Percentiles rank a stretch among this genome's conserved stretches.
Conservation (phyloP, 2,113 vertebrate genomes). For the Morphnarchus princeps region DNA sequence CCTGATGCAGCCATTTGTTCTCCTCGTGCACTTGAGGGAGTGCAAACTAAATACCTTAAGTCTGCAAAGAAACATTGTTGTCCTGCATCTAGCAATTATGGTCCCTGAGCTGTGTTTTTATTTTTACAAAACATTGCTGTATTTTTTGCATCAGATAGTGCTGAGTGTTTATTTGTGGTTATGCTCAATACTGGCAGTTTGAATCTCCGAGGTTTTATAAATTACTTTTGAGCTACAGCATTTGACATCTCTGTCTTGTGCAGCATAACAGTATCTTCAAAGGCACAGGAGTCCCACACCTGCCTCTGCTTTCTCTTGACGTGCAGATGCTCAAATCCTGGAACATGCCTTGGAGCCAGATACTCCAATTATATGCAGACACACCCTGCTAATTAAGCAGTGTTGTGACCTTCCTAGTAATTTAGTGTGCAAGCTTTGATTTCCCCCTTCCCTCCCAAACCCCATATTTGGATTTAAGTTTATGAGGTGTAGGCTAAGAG, state of each 20-base stretch:
- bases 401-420: conserved; percentile 62
- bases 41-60: background rate
- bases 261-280: conserved; percentile 52
- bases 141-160: background rate
- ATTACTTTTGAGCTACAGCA: background rate
- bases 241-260: conserved; percentile 22
- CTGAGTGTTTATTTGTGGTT: background rate
- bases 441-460: conserved; percentile 29
- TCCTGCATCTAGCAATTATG: background rate
- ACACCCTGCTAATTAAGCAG: conserved; percentile 59
- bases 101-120: background rate
- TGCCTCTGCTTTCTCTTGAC: conserved; percentile 53
- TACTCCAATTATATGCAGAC: conserved; percentile 51
- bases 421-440: conserved; percentile 61
- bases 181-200: background rate
- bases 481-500: background rate
- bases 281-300: conserved; percentile 45
- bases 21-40: background rate
- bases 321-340: conserved; percentile 48
- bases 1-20: background rate
- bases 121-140: background rate
- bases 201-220: background rate
- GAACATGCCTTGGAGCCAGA: conserved; percentile 66
- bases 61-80: background rate
- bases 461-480: background rate